These are phyloP conservation scores for Anniella stebbinsi DNA, from an alignment of 2,797 vertebrate genomes.

Conservation along the genomic window DNA sequence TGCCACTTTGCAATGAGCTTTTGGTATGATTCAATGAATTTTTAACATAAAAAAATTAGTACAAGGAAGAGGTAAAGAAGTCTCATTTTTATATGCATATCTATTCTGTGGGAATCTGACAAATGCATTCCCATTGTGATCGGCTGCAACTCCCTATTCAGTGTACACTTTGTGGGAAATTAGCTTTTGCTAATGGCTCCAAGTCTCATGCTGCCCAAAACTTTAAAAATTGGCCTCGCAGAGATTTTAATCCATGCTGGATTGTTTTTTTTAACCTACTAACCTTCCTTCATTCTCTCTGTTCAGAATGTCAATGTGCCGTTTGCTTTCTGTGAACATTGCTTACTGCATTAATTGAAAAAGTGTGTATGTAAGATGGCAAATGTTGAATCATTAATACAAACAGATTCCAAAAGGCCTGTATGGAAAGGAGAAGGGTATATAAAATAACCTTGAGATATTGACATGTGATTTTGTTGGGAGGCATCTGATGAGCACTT, in stretches of 20 bases:
- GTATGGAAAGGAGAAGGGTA: background rate
- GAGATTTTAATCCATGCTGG: background rate
- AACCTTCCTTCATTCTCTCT: too few relatives aligned
- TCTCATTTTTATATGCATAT: background rate
- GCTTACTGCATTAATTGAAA: background rate
- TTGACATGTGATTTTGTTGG: background rate
- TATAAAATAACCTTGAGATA: slow-evolving; percentile 5
- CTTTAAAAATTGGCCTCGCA: too few relatives aligned
- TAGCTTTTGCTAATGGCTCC: background rate
- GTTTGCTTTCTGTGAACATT: background rate
- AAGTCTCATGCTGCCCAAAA: background rate
- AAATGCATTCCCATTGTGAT: background rate
- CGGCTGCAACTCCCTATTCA: background rate
- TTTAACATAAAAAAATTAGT: background rate
- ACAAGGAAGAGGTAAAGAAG: background rate
- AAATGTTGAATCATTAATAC: slow-evolving; percentile 8
- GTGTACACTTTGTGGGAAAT: background rate
- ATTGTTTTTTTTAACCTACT: background rate
- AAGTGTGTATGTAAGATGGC: background rate
- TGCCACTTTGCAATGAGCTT: background rate
- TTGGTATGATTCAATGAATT: background rate
- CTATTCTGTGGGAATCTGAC: background rate
- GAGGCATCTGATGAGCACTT: background rate
- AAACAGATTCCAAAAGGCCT: slow-evolving; percentile 20
- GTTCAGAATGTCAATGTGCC: background rate